Conservation (phyloP, 2,888 invertebrate genomes). For the Pasiphila rectangulata region DNA sequence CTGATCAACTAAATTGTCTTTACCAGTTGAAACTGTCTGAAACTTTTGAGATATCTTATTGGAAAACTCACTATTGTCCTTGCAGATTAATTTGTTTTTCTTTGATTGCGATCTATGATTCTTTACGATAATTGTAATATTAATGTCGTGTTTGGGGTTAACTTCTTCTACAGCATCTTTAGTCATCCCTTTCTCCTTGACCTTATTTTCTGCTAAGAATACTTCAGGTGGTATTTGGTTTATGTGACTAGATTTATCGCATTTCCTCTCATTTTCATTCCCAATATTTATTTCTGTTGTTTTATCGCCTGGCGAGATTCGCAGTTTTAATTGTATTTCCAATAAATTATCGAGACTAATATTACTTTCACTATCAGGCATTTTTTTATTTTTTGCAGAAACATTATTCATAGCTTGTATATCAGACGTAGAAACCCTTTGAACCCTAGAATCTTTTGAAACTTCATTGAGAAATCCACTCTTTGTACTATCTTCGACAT, state of each 20-base stretch:
- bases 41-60: conserved; percentile 57
- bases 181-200: conserved; percentile 26
- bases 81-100: conserved; percentile 25
- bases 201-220: conserved; percentile 43
- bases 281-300: conserved; percentile 47
- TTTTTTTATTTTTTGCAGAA: conserved; percentile 29
- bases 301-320: conserved; percentile 54
- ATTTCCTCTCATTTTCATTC: conserved; percentile 34
- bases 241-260: conserved; percentile 14
- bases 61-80: conserved; percentile 42
- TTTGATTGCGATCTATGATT: conserved; percentile 45
- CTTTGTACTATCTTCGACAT: too few species aligned
- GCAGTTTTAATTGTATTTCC: conserved; percentile 62
- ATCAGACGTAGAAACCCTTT: conserved; percentile 42
- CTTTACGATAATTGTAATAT: conserved; percentile 60
- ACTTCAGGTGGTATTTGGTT: conserved; percentile 42
- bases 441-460: conserved; percentile 45
- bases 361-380: conserved; percentile 38
- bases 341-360: conserved; percentile 51
- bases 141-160: conserved; percentile 55
- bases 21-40: conserved; percentile 45
- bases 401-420: conserved; percentile 38
- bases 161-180: conserved; percentile 30
- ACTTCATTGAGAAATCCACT: conserved; percentile 44
- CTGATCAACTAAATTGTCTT: conserved; percentile 37